These are phyloP conservation scores for Spodoptera picta DNA, from an alignment of 2,888 invertebrate genomes.

Conservation along the genomic window DNA sequence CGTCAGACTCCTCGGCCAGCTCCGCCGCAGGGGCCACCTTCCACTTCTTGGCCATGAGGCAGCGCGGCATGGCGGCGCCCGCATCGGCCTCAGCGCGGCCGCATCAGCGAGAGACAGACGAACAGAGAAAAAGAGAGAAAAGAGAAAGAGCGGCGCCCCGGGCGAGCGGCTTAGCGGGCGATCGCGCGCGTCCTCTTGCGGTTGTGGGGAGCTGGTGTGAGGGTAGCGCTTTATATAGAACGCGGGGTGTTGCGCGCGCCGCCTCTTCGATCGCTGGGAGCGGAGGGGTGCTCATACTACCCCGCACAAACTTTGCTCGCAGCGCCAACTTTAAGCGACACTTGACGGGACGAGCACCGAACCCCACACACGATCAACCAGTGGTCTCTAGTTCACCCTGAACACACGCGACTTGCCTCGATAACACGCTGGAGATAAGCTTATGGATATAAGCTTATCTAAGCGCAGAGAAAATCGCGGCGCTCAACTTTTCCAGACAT, in stretches of 20 bases:
- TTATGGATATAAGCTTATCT: too few relatives aligned
- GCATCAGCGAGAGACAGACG: conserved; percentile 87
- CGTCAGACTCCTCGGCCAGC: conserved; percentile 90
- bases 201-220: conserved; percentile 84
- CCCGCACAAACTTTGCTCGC: conserved; percentile 77
- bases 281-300: conserved; percentile 65
- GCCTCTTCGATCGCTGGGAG: conserved; percentile 80
- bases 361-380: conserved; percentile 77
- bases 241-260: conserved; percentile 81
- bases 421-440: conserved; percentile 35
- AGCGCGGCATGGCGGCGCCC: conserved; percentile 95
- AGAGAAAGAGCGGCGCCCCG: conserved; percentile 88
- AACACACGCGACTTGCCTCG: conserved; percentile 50
- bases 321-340: conserved; percentile 77
- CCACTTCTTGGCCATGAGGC: conserved; percentile 98
- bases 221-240: conserved; percentile 84
- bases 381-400: conserved; percentile 67
- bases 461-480: conserved; percentile 23
- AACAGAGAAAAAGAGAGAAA: conserved; percentile 87
- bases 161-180: conserved; percentile 85
- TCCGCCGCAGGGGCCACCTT: conserved; percentile 91
- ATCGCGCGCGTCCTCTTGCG: conserved; percentile 89
- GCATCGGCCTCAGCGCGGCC: conserved; percentile 88
- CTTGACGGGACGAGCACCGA: conserved; percentile 68
- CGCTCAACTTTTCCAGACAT: conserved; percentile 14